Percentiles rank a stretch among this genome's conserved stretches.
Conservation (phyloP, 2,797 vertebrate species). For the Chlorospingus flavigularis region DNA sequence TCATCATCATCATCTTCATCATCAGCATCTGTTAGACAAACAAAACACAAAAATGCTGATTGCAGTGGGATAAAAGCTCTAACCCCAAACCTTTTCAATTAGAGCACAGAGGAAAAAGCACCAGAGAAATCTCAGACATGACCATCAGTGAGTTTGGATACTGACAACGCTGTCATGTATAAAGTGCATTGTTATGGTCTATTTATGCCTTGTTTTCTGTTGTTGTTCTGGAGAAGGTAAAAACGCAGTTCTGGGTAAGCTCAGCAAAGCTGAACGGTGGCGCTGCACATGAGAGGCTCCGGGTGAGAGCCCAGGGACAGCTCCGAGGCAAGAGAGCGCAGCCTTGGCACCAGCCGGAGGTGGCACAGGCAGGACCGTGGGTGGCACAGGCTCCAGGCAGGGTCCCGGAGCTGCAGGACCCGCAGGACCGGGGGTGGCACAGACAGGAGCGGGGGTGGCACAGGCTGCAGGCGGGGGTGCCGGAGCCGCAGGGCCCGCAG, state of each 20-base stretch:
- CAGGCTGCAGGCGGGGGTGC: no score
- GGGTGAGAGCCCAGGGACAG: accelerated
- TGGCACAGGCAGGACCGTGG: no score
- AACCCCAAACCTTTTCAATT: not conserved
- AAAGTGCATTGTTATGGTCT: accelerated
- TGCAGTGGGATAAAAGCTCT: not conserved
- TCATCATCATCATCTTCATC: not conserved
- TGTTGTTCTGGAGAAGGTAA: not conserved
- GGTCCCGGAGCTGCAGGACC: no score
- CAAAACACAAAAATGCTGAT: not conserved
- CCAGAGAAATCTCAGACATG: accelerated
- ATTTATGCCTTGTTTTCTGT: accelerated
- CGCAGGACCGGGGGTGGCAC: no score
- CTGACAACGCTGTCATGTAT: accelerated
- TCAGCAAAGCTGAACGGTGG: not conserved
- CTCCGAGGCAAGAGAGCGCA: not conserved
- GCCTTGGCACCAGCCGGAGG: not conserved
- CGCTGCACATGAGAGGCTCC: no score
- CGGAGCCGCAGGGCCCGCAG: no score
- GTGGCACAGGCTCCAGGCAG: no score
- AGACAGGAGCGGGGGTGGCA: no score
- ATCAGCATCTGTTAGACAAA: conserved; percentile 41
- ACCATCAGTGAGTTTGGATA: not conserved
- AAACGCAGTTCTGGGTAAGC: not conserved
- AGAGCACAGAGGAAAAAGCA: not conserved